Evolutionary conservation across 2,113 vertebrate species (phyloP).

Genomic region (Xyliphius kryptos): DNA sequence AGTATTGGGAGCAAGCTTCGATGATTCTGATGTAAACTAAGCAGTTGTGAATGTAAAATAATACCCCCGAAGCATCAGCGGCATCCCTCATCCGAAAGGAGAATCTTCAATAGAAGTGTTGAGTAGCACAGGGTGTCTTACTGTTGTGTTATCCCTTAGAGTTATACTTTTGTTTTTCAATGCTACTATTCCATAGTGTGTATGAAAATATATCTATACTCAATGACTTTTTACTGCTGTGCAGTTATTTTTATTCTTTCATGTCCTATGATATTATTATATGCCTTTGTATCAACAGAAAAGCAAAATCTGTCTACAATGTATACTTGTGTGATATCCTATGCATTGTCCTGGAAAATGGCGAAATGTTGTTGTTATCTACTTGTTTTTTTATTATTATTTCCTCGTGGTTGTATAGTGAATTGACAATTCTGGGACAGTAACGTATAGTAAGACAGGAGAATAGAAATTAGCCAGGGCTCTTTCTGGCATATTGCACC

Average conservation of each 20-base stretch:
- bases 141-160: conserved; percentile 55
- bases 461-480: conserved; percentile 39
- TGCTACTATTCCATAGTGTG: conserved; percentile 61
- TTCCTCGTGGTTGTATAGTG: conserved; percentile 59
- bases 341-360: conserved; percentile 62
- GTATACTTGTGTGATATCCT: conserved; percentile 68
- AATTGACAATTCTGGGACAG: conserved; percentile 51
- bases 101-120: conserved; percentile 52
- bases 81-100: conserved; percentile 55
- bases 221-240: conserved; percentile 74
- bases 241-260: conserved; percentile 73
- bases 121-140: conserved; percentile 61
- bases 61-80: conserved; percentile 48
- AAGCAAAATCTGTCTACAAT: conserved; percentile 66
- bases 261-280: conserved; percentile 65
- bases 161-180: conserved; percentile 47
- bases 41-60: conserved; percentile 54
- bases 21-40: conserved; percentile 50
- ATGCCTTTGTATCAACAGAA: conserved; percentile 69
- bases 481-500: conserved; percentile 50
- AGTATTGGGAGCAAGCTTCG: conserved; percentile 56
- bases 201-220: conserved; percentile 72
- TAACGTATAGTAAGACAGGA: conserved; percentile 47
- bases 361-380: conserved; percentile 54
- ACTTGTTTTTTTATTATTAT: conserved; percentile 46